Evolutionary conservation across 1,140 invertebrate genomes (phyloP).

Genomic region (Plectrocnemia conspersa): DNA sequence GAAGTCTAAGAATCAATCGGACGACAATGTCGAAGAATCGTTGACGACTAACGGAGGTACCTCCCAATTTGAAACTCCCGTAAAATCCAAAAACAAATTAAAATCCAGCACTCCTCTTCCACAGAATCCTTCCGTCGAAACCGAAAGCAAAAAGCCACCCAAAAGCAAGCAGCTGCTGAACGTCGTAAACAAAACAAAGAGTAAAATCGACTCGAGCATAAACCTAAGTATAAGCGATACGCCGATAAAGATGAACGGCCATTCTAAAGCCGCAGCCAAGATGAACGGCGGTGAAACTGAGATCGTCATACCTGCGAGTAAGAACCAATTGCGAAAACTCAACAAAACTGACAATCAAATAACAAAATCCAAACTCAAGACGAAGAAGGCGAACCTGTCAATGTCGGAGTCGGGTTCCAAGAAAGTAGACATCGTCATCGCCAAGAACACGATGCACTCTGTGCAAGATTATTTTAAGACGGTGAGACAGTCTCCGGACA

Average conservation of each 20-base stretch:
- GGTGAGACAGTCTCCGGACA: constrained; percentile 62
- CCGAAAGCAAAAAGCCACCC: not conserved
- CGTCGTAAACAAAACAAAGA: not conserved
- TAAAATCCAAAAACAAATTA: not conserved
- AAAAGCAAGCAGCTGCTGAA: not conserved
- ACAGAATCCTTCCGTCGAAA: not conserved
- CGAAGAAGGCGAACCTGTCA: constrained; percentile 14
- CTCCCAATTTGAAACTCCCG: not conserved
- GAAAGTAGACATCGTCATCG: constrained; percentile 61
- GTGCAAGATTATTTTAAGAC: constrained; percentile 65
- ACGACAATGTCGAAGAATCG: no score
- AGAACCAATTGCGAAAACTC: constrained; percentile 32
- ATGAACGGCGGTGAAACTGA: constrained; percentile 20
- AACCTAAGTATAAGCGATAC: not conserved
- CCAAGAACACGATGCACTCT: constrained; percentile 62
- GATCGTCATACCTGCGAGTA: constrained; percentile 26
- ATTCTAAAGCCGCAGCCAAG: no score
- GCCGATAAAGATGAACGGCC: constrained; percentile 7
- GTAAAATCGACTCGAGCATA: not conserved
- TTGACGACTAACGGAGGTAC: no score
- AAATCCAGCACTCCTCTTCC: no score
- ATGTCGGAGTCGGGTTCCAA: constrained; percentile 34
- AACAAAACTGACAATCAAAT: constrained; percentile 8
- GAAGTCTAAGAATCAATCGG: no score
- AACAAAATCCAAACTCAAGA: constrained; percentile 19